Conservation (phyloP, 2,797 vertebrate genomes). For the Melanotaenia boesemani region DNA sequence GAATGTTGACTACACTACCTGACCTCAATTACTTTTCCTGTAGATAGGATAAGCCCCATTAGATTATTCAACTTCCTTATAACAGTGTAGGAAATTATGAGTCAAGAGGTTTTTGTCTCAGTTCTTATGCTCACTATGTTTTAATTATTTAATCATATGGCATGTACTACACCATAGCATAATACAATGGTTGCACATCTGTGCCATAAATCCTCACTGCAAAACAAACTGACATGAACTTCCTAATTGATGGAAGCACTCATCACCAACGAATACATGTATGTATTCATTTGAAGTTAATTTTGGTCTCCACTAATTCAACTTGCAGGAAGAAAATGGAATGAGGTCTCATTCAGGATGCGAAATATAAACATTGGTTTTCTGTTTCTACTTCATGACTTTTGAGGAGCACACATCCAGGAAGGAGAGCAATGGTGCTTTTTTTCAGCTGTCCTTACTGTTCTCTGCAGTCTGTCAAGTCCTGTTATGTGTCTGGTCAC, state of each 20-base stretch:
- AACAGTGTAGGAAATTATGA: constrained; percentile 30
- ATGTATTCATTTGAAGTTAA: background rate
- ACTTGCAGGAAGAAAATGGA: background rate
- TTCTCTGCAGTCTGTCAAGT: constrained; percentile 2
- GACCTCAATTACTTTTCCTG: constrained; percentile 54
- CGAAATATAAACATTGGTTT: background rate
- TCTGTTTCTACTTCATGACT: background rate
- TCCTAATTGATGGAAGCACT: background rate
- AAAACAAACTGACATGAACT: background rate
- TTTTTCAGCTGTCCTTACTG: background rate
- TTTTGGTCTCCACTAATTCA: background rate
- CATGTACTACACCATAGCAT: too few relatives aligned
- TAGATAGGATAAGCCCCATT: constrained; percentile 52
- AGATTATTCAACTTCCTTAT: constrained; percentile 38
- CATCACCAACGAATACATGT: too few relatives aligned
- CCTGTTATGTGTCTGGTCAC: constrained; percentile 3
- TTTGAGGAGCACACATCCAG: background rate
- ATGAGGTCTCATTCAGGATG: background rate
- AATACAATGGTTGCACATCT: background rate
- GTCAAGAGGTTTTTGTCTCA: constrained; percentile 13
- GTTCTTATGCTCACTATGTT: constrained; percentile 1
- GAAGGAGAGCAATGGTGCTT: background rate
- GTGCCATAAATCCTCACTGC: background rate
- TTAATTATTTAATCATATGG: background rate
- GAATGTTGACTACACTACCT: constrained; percentile 48